Evolutionary conservation across 1,140 invertebrate genomes (phyloP), one percentile per base, ranked within the genome.

Genomic region (Anastrepha ludens): DNA sequence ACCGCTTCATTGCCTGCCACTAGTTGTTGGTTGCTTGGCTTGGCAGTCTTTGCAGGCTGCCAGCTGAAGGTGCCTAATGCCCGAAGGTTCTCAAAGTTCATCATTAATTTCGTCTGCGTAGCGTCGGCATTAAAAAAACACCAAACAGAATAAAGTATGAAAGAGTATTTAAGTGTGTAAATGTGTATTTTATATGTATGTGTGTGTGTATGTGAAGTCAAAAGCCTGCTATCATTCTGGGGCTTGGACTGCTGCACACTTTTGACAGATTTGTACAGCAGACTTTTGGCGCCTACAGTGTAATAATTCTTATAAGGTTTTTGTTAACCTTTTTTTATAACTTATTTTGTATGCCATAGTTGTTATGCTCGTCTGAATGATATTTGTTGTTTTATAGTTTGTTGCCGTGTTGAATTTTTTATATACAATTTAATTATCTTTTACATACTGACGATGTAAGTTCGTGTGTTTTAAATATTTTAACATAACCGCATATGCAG

Each of bases 211-310:
- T 81, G 41, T 74, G 29, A 55, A 2, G 13, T 62, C 3, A n/a
- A 81, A 55, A 11, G 74, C 17, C 6, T 20, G 74, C 74, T 55
- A 81, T 81, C 47, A 29, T 17, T 81, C 20, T 9, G 4, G 74
- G 17, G 55, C 47, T 62, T 62, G 8, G 20, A 47, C 20, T 81
- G 74, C n/a, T 81, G 29, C 64, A 67, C 20, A 81, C 74, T 81
- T 81, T 81, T 81, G 74, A 81, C 74, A 81, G 74, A 55, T 81
- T 55, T 11, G 8, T 55, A 55, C 17, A n/a, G 60, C 86, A 86
- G 86, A 86, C 86, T 64, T 86, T 86, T 62, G 86, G 86, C 86
- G 86, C 86, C 86, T 86, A 60, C 86, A 20, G 86, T 64, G 86
- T 86, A 86, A 86, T 86, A 86, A 86, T 86, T 86, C 60, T 86